Conservation (phyloP, 2,888 invertebrate genomes). For the Bimastos eiseni region DNA sequence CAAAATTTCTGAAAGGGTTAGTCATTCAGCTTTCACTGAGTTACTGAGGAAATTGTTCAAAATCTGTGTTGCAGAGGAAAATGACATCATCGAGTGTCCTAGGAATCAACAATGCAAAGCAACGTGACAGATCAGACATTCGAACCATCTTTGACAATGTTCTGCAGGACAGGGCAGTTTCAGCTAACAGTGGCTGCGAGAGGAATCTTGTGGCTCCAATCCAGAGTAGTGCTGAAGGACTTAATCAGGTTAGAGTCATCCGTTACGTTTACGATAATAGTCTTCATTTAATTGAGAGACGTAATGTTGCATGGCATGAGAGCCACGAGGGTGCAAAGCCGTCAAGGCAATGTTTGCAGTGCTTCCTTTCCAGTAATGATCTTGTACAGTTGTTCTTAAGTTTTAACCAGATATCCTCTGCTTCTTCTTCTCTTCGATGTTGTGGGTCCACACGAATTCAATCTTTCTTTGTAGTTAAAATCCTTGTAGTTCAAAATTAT, state of each 20-base stretch:
- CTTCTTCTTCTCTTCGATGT: too few relatives aligned
- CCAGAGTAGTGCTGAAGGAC: constrained; percentile 5
- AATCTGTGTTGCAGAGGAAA: background rate
- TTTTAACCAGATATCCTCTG: too few relatives aligned
- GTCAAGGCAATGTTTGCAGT: too few relatives aligned
- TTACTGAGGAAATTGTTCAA: background rate
- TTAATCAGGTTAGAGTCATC: background rate
- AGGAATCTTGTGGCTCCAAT: background rate
- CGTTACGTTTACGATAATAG: too few relatives aligned
- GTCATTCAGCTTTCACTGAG: background rate
- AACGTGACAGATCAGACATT: background rate
- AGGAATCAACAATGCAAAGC: background rate
- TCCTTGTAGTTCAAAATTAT: too few relatives aligned
- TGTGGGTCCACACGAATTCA: too few relatives aligned
- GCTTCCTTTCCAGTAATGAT: too few relatives aligned
- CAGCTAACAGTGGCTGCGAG: background rate
- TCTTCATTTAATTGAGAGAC: too few relatives aligned
- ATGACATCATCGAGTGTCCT: background rate
- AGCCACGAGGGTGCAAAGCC: too few relatives aligned
- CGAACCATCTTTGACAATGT: background rate
- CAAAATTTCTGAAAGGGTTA: background rate
- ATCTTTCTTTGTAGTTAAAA: too few relatives aligned
- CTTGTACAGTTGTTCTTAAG: too few relatives aligned
- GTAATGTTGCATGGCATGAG: too few relatives aligned
- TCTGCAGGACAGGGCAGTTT: background rate